Conservation (phyloP, 2,797 vertebrate species). For the Semaprochilodus insignis region DNA sequence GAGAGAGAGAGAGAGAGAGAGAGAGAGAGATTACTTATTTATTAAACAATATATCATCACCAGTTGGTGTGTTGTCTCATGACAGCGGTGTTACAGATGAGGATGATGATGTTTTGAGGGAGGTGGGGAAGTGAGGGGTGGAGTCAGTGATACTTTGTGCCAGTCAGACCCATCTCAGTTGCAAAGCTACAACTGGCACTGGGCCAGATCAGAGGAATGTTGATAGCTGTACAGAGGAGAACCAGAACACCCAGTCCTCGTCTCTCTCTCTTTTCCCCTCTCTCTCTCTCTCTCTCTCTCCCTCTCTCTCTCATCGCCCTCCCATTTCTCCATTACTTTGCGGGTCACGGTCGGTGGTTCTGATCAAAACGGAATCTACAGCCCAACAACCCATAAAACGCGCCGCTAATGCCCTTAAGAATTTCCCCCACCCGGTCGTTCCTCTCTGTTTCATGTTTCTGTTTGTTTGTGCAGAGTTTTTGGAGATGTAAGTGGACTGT, state of each 20-base stretch:
- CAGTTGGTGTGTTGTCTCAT: not conserved
- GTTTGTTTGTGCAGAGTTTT: conserved; percentile 33
- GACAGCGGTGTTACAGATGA: conserved; percentile 17
- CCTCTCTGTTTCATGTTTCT: conserved; percentile 38
- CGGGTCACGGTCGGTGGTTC: conserved; percentile 30
- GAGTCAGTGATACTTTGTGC: conserved; percentile 51
- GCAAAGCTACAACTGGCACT: conserved; percentile 34
- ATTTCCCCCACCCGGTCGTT: conserved; percentile 1
- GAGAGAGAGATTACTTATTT: not conserved
- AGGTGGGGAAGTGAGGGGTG: conserved; percentile 15
- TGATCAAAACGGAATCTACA: conserved; percentile 42
- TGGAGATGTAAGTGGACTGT: conserved; percentile 37
- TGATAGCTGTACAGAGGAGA: conserved; percentile 52
- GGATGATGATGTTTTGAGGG: conserved; percentile 33
- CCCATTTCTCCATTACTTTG: conserved; percentile 33
- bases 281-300: not conserved
- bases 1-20: not conserved
- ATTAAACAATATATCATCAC: not conserved
- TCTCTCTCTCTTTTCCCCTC: not conserved
- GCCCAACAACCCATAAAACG: conserved; percentile 37
- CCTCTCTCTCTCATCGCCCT: conserved; percentile 1
- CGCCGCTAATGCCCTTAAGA: conserved; percentile 28
- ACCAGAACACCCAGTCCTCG: conserved; percentile 34
- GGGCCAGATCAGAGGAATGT: conserved; percentile 59
- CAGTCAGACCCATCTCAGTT: conserved; percentile 50